A percentile compares a stretch with the other conserved stretches of the same genome.
phyloP scores from a whole-genome alignment of 2,797 vertebrate genomes.

The Peromyscus aztecus region DNA sequence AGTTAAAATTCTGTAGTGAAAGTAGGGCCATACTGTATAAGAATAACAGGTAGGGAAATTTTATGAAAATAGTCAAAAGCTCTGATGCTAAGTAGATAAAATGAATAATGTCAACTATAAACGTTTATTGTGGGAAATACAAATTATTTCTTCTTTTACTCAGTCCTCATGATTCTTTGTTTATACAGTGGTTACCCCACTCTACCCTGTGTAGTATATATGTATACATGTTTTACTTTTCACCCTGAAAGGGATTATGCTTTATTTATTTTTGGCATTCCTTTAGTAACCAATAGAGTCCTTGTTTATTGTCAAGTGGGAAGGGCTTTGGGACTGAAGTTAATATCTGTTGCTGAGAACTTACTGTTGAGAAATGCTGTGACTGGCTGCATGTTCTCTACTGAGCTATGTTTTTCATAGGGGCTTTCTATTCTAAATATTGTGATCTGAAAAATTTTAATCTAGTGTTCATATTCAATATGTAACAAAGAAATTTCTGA shows the following conservation, averaged over 20 bases:
- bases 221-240: neutral
- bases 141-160: slow-evolving; percentile 38
- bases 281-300: neutral
- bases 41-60: neutral
- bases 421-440: neutral
- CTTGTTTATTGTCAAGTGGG: neutral
- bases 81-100: neutral
- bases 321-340: neutral
- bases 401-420: slow-evolving; percentile 39
- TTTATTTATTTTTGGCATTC: neutral
- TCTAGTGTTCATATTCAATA: slow-evolving; percentile 21
- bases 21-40: neutral
- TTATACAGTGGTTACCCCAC: neutral
- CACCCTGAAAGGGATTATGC: neutral
- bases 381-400: slow-evolving; percentile 12
- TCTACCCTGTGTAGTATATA: neutral
- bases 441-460: slow-evolving; percentile 24
- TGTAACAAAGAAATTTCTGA: slow-evolving; percentile 22
- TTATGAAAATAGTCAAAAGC: neutral
- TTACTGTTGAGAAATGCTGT: neutral
- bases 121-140: neutral
- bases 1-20: slow-evolving; percentile 13
- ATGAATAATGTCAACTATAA: slow-evolving; percentile 5
- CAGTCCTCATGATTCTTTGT: slow-evolving; percentile 10
- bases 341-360: slow-evolving; percentile 37